A percentile compares a stretch with the other conserved stretches of the same genome.
Conservation (phyloP, 2,888 invertebrate genomes). For the Homarus gammarus region DNA sequence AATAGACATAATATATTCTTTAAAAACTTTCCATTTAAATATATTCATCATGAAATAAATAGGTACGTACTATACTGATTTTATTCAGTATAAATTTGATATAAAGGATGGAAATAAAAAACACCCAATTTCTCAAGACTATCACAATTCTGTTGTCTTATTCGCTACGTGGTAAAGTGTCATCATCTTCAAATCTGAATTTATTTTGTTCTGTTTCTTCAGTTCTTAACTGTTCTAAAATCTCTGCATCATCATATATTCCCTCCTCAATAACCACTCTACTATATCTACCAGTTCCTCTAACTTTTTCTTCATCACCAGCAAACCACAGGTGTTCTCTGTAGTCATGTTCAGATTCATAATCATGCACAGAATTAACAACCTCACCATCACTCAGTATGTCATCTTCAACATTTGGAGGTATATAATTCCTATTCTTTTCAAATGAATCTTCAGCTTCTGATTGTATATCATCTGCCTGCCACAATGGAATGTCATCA, state of each 20-base stretch:
- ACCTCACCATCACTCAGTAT: constrained; percentile 34
- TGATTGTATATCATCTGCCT: neutral
- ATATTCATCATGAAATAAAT: no score
- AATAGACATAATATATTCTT: no score
- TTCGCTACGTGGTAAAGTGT: neutral
- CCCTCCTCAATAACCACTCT: constrained; percentile 3
- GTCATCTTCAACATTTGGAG: constrained; percentile 39
- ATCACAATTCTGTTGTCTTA: no score
- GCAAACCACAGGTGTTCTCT: constrained; percentile 45
- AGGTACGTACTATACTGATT: no score
- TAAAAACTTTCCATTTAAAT: no score
- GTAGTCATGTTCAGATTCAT: constrained; percentile 8
- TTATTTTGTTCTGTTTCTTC: no score
- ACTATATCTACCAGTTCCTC: constrained; percentile 33
- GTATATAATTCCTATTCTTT: neutral
- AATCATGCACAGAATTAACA: neutral
- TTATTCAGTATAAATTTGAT: no score
- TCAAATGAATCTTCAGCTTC: neutral
- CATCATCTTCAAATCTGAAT: neutral
- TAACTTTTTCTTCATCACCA: constrained; percentile 36
- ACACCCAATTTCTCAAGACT: no score
- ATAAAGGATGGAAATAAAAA: no score
- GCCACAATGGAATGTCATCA: constrained; percentile 28
- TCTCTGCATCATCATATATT: constrained; percentile 10
- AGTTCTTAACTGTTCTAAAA: neutral